Evolutionary conservation across 2,888 invertebrate genomes (phyloP).

Genomic region (Lepidochitona cinerea): DNA sequence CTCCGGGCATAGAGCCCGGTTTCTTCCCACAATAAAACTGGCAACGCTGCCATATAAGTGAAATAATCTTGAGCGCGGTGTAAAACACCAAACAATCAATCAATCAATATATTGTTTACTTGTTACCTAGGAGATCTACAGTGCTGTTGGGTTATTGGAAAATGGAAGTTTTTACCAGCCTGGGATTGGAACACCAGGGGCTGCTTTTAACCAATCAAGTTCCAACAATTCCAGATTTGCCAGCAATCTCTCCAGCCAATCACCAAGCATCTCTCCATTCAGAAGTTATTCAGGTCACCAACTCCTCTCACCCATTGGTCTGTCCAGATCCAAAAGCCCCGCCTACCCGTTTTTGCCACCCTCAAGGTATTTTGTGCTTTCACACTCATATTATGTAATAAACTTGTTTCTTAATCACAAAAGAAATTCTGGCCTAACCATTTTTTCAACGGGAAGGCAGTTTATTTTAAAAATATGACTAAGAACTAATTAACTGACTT

Average conservation of each 20-base stretch:
- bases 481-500: too few relatives aligned
- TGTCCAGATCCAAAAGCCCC: constrained; percentile 46
- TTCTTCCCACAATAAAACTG: too few relatives aligned
- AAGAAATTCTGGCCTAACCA: too few relatives aligned
- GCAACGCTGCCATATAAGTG: too few relatives aligned
- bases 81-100: too few relatives aligned
- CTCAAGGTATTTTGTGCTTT: constrained; percentile 40
- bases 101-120: too few relatives aligned
- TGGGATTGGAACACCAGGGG: constrained; percentile 23
- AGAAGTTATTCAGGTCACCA: constrained; percentile 54
- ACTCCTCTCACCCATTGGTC: constrained; percentile 59
- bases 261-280: constrained; percentile 63
- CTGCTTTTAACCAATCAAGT: constrained; percentile 42
- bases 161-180: constrained; percentile 48
- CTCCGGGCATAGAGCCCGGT: too few relatives aligned
- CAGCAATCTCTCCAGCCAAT: constrained; percentile 58
- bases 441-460: too few relatives aligned
- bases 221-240: constrained; percentile 48
- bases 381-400: neutral
- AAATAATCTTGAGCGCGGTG: too few relatives aligned
- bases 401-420: too few relatives aligned
- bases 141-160: constrained; percentile 43
- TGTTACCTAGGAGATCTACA: constrained; percentile 50
- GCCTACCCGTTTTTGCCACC: constrained; percentile 46
- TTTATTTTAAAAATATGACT: too few relatives aligned